Percentiles rank a stretch among this genome's conserved stretches.
These are phyloP conservation scores for Chloroceryle aenea DNA, from an alignment of 2,113 vertebrate genomes.

Conservation along the genomic window DNA sequence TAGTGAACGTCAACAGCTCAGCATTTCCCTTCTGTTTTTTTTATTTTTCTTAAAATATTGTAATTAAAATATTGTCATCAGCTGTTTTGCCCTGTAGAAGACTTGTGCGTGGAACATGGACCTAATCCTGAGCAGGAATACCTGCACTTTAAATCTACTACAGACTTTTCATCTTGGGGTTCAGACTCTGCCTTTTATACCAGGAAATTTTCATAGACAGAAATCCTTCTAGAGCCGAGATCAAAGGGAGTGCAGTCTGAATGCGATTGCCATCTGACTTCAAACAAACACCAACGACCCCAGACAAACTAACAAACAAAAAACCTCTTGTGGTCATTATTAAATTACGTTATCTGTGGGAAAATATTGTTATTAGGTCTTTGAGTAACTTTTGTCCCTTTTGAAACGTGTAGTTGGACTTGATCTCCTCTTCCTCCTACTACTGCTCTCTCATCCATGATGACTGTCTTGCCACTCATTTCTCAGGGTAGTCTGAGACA, in stretches of 20 bases:
- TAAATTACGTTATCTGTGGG: neutral
- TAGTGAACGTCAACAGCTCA: neutral
- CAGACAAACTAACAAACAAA: neutral
- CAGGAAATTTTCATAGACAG: neutral
- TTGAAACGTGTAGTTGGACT: neutral
- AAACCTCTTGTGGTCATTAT: neutral
- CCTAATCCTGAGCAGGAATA: neutral
- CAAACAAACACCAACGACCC: neutral
- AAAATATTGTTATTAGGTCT: neutral
- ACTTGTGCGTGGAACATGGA: neutral
- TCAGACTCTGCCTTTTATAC: neutral
- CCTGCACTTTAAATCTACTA: neutral
- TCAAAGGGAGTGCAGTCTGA: neutral
- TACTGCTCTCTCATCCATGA: neutral
- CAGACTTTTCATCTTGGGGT: neutral
- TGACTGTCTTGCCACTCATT: neutral
- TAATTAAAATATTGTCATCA: neutral
- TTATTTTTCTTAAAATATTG: neutral
- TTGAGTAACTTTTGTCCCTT: neutral
- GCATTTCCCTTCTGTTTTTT: neutral
- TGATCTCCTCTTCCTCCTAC: neutral
- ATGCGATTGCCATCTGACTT: neutral
- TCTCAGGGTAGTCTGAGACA: neutral
- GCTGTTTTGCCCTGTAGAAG: neutral
- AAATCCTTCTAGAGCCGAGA: neutral